These are phyloP conservation scores for Caerostris extrusa DNA, from an alignment of 1,140 invertebrate species.

Conservation along the genomic window DNA sequence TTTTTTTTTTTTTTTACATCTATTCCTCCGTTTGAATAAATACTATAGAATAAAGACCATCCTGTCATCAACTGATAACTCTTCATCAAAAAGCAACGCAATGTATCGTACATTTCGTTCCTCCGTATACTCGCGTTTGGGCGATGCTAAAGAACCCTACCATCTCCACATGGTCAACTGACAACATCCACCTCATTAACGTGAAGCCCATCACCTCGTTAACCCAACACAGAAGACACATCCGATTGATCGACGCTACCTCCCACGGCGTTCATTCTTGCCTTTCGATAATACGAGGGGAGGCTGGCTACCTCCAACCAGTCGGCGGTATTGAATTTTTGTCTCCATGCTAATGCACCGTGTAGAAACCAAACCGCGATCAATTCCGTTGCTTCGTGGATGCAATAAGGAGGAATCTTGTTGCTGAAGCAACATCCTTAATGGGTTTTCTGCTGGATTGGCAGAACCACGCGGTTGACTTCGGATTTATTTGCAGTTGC, in stretches of 20 bases:
- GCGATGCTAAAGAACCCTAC: too few species aligned
- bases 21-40: too few species aligned
- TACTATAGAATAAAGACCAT: too few species aligned
- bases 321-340: conserved; percentile 42
- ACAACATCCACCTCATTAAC: too few species aligned
- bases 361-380: background rate
- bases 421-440: background rate
- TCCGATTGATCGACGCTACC: background rate
- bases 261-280: too few species aligned
- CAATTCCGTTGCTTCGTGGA: background rate
- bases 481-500: conserved; percentile 3
- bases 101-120: too few species aligned
- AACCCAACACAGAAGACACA: background rate
- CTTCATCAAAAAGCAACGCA: too few species aligned
- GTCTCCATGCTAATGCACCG: conserved; percentile 22
- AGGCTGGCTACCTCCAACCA: background rate
- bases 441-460: conserved; percentile 35
- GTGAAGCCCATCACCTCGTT: background rate
- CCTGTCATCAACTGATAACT: too few species aligned
- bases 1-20: too few species aligned
- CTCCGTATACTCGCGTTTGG: too few species aligned
- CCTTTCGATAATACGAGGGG: background rate
- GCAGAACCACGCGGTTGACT: conserved; percentile 18
- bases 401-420: conserved; percentile 37
- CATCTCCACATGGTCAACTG: too few species aligned